phyloP scores from a whole-genome alignment of 2,113 vertebrate species.

The Mustelus asterias region DNA sequence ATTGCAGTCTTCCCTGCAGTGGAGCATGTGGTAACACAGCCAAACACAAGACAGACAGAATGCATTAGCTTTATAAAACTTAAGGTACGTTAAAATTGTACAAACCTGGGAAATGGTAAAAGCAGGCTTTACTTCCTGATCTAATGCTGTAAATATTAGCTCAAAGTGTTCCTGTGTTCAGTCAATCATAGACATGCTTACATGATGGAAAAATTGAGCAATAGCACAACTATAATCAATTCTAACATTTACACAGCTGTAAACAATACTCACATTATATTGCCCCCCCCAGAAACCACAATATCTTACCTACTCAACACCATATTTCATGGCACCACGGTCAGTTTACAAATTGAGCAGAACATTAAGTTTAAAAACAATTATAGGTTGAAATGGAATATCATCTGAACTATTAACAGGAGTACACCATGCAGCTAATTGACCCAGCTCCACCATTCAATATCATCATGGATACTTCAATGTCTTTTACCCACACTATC shows the following conservation, averaged over 20 bases:
- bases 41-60: neutral
- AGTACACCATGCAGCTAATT: too few relatives aligned
- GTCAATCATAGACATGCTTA: too few relatives aligned
- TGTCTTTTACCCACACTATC: too few relatives aligned
- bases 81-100: neutral
- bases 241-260: too few relatives aligned
- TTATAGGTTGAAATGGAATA: neutral
- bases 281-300: too few relatives aligned
- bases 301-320: too few relatives aligned
- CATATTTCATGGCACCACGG: neutral
- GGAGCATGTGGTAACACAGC: neutral
- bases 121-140: neutral
- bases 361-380: neutral
- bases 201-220: too few relatives aligned
- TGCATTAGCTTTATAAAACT: neutral
- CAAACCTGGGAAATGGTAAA: neutral
- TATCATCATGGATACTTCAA: too few relatives aligned
- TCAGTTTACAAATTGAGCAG: neutral
- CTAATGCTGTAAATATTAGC: neutral
- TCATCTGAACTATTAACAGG: neutral
- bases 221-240: too few relatives aligned
- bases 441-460: too few relatives aligned
- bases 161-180: neutral
- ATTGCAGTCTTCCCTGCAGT: neutral
- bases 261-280: too few relatives aligned